Conservation (phyloP, 1,140 invertebrate species). For the Berghia stephanieae region DNA sequence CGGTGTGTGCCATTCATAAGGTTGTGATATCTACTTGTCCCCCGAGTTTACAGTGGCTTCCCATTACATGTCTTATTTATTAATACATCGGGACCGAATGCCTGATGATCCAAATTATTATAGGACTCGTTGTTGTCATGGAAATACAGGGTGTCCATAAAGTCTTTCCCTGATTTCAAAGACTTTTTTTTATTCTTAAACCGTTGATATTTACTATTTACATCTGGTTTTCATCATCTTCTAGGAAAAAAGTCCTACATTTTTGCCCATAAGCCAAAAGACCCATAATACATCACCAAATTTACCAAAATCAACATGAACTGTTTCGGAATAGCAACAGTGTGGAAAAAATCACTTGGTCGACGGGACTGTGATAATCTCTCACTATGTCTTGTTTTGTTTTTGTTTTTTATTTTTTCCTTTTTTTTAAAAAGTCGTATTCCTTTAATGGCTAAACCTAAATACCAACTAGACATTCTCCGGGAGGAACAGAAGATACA, state of each 20-base stretch:
- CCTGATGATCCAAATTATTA: neutral
- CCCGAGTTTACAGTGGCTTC: neutral
- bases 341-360: too few species aligned
- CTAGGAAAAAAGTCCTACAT: neutral
- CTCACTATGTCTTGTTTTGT: neutral
- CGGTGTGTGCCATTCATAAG: neutral
- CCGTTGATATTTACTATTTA: conserved; percentile 12
- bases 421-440: neutral
- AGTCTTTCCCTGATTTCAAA: too few species aligned
- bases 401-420: neutral
- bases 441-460: neutral
- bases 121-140: too few species aligned
- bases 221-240: too few species aligned
- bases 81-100: neutral
- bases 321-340: too few species aligned
- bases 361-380: too few species aligned
- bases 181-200: neutral
- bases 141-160: too few species aligned
- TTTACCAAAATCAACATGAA: too few species aligned
- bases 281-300: too few species aligned
- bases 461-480: too few species aligned
- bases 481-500: too few species aligned
- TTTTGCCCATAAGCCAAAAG: neutral
- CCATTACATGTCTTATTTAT: neutral
- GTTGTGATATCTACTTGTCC: neutral